A percentile compares a stretch with the other conserved stretches of the same genome.
Evolutionary conservation across 1,140 invertebrate genomes (phyloP).

Genomic region (Bombus picipes): DNA sequence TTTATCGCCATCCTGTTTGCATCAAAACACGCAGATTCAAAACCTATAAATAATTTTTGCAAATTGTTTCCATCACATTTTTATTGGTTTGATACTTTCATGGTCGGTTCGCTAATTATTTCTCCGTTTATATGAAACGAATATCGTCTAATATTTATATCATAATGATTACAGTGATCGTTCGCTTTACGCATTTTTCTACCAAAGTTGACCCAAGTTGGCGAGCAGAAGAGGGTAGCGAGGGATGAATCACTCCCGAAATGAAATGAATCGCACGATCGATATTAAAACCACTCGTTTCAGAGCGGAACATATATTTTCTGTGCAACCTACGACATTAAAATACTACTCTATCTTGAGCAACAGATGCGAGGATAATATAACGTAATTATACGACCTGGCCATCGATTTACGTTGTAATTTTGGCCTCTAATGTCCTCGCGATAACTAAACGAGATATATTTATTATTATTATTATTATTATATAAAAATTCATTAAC

Average conservation of each 20-base stretch:
- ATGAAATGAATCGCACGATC: constrained; percentile 61
- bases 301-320: not conserved
- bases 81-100: not conserved
- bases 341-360: not conserved
- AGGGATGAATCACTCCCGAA: constrained; percentile 70
- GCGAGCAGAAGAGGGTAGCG: not conserved
- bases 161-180: not conserved
- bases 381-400: not conserved
- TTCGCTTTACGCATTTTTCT: not conserved
- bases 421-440: too few species aligned
- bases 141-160: not conserved
- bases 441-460: not conserved
- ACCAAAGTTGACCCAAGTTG: not conserved
- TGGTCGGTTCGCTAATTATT: too few species aligned
- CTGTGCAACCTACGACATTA: constrained; percentile 11
- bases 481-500: too few species aligned
- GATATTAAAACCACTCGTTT: constrained; percentile 52
- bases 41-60: not conserved
- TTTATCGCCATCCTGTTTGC: constrained; percentile 5
- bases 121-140: not conserved
- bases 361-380: constrained; percentile 37
- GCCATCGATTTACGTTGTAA: not conserved
- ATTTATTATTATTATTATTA: too few species aligned
- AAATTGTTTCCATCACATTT: not conserved
- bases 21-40: not conserved